Conservation (phyloP, 2,113 vertebrate species). For the Chunga burmeisteri region DNA sequence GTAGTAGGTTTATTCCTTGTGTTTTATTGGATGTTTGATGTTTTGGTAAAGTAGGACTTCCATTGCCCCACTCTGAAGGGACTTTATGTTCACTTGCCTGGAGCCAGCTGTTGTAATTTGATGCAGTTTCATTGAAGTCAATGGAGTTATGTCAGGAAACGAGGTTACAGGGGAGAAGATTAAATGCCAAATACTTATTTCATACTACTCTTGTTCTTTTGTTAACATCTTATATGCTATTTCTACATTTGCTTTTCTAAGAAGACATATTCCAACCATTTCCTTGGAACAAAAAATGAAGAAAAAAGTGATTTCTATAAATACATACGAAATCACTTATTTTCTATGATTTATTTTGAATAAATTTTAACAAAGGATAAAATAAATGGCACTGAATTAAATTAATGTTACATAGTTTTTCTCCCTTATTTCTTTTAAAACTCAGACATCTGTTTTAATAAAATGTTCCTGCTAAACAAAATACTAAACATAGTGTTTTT, state of each 20-base stretch:
- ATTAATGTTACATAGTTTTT: background rate
- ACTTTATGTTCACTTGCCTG: background rate
- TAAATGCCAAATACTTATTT: background rate
- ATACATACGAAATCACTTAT: background rate
- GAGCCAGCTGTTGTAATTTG: conserved; percentile 20
- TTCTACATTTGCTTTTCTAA: background rate
- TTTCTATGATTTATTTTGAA: background rate
- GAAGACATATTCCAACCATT: background rate
- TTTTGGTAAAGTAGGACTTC: conserved; percentile 1
- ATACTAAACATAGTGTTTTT: background rate
- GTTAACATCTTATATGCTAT: background rate
- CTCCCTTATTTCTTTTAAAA: background rate
- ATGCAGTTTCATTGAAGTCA: background rate
- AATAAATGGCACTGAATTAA: background rate
- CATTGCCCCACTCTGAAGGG: background rate
- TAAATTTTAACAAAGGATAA: background rate
- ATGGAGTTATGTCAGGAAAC: background rate
- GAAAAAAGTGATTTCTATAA: background rate
- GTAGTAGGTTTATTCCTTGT: background rate
- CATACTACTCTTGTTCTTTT: background rate
- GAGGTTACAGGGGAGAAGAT: background rate
- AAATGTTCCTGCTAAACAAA: background rate
- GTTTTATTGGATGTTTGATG: conserved; percentile 12
- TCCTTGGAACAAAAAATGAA: background rate
- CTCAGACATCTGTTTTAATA: background rate